phyloP scores from a whole-genome alignment of 2,888 invertebrate genomes.

The Torymus texanus region DNA sequence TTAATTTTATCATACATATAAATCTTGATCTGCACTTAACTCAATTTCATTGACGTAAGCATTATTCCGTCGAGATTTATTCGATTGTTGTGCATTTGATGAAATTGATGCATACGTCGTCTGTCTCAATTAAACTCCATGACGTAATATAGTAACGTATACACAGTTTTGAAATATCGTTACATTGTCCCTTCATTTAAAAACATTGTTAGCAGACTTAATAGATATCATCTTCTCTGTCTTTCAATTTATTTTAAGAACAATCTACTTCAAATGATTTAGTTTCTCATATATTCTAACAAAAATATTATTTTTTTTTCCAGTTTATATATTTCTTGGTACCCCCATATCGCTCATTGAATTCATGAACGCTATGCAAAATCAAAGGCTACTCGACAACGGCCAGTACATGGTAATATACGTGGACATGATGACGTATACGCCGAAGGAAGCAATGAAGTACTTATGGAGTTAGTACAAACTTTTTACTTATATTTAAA shows the following conservation, averaged over 20 bases:
- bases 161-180: too few species aligned
- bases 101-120: slow-evolving; percentile 6
- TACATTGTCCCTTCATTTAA: too few species aligned
- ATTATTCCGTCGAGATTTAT: slow-evolving; percentile 20
- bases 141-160: background rate
- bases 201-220: background rate
- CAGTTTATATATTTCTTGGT: slow-evolving; percentile 97
- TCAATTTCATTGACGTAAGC: slow-evolving; percentile 21
- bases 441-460: slow-evolving; percentile 84
- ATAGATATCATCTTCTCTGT: background rate
- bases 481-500: slow-evolving; percentile 16
- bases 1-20: slow-evolving; percentile 9
- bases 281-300: background rate
- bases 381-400: slow-evolving; percentile 88
- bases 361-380: slow-evolving; percentile 94
- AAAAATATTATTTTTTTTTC: slow-evolving; percentile 67
- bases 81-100: slow-evolving; percentile 2
- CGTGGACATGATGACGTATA: slow-evolving; percentile 94
- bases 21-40: slow-evolving; percentile 30
- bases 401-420: slow-evolving; percentile 97
- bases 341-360: slow-evolving; percentile 89
- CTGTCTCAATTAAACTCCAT: slow-evolving; percentile 16
- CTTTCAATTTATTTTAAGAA: background rate
- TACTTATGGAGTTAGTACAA: slow-evolving; percentile 86
- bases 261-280: too few species aligned